phyloP scores from a whole-genome alignment of 1,140 invertebrate species.

The Drosophila oshimai region DNA sequence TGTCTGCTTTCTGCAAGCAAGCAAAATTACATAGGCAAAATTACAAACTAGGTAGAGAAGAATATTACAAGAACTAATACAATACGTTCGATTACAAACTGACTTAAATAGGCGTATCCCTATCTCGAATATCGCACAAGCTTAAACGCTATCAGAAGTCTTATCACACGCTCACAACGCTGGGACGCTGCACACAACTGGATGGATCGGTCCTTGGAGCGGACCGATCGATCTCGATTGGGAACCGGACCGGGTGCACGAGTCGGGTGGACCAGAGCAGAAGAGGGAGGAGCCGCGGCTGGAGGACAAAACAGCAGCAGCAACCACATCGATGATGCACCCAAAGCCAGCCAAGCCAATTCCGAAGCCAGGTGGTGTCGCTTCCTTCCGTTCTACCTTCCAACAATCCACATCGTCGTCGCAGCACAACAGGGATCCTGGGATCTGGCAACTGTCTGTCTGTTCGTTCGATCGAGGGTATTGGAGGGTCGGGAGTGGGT shows the following conservation, averaged over 20 bases:
- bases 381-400: conserved; percentile 23
- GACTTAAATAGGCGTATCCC: conserved; percentile 67
- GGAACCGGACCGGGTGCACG: conserved; percentile 70
- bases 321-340: conserved; percentile 70
- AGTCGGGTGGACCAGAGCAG: conserved; percentile 75
- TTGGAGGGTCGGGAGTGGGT: conserved; percentile 30
- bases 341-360: no score
- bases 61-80: conserved; percentile 73
- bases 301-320: conserved; percentile 77
- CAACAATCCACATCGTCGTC: conserved; percentile 34
- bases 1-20: conserved; percentile 59
- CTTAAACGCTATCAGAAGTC: conserved; percentile 75
- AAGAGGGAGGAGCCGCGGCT: conserved; percentile 73
- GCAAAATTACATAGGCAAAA: conserved; percentile 48
- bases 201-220: neutral
- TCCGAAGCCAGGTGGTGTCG: conserved; percentile 48
- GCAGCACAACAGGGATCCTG: conserved; percentile 48
- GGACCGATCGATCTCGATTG: conserved; percentile 7
- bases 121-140: conserved; percentile 50
- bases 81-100: conserved; percentile 77
- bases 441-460: conserved; percentile 23
- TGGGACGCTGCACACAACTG: conserved; percentile 39
- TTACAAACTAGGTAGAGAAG: conserved; percentile 69
- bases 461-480: conserved; percentile 27
- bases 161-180: conserved; percentile 73